Percentiles rank a stretch among this genome's conserved stretches.
phyloP scores from a whole-genome alignment of 2,888 invertebrate genomes.

The Agrochola lota region DNA sequence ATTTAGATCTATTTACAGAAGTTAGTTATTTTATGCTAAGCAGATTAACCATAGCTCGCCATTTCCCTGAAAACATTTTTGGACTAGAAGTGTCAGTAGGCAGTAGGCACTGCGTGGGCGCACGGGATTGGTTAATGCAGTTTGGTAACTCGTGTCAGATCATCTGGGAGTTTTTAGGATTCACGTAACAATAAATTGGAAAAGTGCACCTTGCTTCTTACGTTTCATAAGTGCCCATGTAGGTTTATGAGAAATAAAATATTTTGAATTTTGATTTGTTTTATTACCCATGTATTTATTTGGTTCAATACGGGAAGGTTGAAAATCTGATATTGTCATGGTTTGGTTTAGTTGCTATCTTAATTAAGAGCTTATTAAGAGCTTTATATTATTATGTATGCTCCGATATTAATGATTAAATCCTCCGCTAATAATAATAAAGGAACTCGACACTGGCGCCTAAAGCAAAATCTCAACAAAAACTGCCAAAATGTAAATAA shows the following conservation, averaged over 20 bases:
- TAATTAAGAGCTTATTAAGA: too few relatives aligned
- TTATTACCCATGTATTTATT: not conserved
- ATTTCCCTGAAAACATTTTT: not conserved
- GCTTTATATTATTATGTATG: not conserved
- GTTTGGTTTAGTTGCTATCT: not conserved
- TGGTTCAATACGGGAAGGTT: not conserved
- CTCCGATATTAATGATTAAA: not conserved
- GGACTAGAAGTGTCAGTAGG: not conserved
- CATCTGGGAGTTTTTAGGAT: not conserved
- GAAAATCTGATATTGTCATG: not conserved
- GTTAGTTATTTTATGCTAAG: not conserved
- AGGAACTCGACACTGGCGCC: not conserved
- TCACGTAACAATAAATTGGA: not conserved
- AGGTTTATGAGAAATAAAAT: too few relatives aligned
- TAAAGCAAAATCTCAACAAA: not conserved
- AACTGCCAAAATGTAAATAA: not conserved
- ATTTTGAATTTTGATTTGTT: not conserved
- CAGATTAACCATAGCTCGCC: not conserved
- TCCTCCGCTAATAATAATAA: not conserved
- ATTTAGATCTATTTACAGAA: not conserved
- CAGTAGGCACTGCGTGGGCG: not conserved
- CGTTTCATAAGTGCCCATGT: too few relatives aligned
- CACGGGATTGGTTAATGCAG: not conserved
- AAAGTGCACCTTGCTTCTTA: too few relatives aligned
- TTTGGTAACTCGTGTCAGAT: not conserved